A percentile compares a stretch with the other conserved stretches of the same genome.
Conservation (phyloP, 2,113 vertebrate species). For the Apeltes quadracus region DNA sequence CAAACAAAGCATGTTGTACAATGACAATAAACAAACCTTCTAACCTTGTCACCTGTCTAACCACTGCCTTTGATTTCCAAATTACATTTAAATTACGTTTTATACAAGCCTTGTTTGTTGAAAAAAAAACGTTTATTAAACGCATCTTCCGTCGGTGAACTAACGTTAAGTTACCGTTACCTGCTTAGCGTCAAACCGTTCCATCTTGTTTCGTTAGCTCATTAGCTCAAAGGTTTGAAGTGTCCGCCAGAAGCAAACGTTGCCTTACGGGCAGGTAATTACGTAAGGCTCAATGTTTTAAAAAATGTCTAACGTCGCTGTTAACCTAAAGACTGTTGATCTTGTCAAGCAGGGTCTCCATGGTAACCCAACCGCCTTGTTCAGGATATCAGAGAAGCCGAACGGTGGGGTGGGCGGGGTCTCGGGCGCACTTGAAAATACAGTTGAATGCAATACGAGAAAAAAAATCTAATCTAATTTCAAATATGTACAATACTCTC, state of each 20-base stretch:
- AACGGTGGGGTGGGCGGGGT: not conserved
- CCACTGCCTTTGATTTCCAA: not conserved
- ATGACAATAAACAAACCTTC: not conserved
- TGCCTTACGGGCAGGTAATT: too few relatives aligned
- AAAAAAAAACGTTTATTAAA: too few relatives aligned
- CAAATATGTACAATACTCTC: not conserved
- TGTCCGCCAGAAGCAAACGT: too few relatives aligned
- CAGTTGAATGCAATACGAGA: not conserved
- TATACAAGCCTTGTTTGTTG: not conserved
- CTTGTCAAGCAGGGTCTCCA: not conserved
- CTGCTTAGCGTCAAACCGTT: too few relatives aligned
- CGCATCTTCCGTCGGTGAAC: too few relatives aligned
- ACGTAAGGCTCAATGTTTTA: not conserved
- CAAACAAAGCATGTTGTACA: not conserved
- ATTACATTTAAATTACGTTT: not conserved
- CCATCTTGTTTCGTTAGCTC: too few relatives aligned
- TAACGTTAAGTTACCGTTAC: too few relatives aligned
- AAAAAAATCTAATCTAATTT: not conserved
- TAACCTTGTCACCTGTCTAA: not conserved
- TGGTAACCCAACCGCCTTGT: conserved; percentile 31
- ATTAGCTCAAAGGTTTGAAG: too few relatives aligned
- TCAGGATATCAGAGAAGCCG: not conserved
- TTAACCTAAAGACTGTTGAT: conserved; percentile 33
- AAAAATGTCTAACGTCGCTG: conserved; percentile 4
- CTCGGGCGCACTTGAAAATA: not conserved